Base-by-base conservation (phyloP, 2,888 invertebrate species). In the Acleris laterana region DNA sequence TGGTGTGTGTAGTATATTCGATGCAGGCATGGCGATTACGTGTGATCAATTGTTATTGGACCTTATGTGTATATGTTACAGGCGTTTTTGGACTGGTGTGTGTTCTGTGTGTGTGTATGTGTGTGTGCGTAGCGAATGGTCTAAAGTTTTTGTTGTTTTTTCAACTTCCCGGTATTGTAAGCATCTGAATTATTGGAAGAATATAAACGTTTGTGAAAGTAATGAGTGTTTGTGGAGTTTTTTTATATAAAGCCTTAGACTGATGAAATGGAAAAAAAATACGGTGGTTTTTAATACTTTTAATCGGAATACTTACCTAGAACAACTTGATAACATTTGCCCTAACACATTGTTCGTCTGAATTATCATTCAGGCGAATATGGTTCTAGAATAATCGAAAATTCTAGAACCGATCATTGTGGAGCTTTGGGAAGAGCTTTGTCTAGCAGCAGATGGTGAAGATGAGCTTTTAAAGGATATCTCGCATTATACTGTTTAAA, bases 111-210 rank as follows among this genome's bases (percentile, higher is more conserved):
- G 9, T n/a, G 48, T 64, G 22, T 62, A 46, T 6, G 16, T 32
- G 9, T n/a, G 48, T 64, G 38, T 38, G 53, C 46, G 19, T 19
- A 59, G 4, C 49, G 48, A 59, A 59, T 59, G 63, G 53, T 19
- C n/a, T 53, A 17, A 19, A 48, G 48, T 64, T 64, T 48, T 50
- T 22, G 46, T 52, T 19, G 44, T 60, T 60, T 65, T 65, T 64
- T 59, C 28, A 3, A 60, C 65, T 61, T 65, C 60, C 65, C 60
- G 55, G 65, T 61, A 61, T 61, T 25, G 60, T 60, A 60, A 50
- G 65, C 38, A 25, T 61, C 55, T 61, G 65, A 56, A 44, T 61
- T 62, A 52, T 66, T 48, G 62, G 66, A 42, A 44, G 55, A 56
- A 56, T 60, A 50, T 65, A 55, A 20, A 56, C 32, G 6, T 44